These are phyloP conservation scores for Rhipidura dahli DNA, from an alignment of 2,113 vertebrate species.

Conservation along the genomic window DNA sequence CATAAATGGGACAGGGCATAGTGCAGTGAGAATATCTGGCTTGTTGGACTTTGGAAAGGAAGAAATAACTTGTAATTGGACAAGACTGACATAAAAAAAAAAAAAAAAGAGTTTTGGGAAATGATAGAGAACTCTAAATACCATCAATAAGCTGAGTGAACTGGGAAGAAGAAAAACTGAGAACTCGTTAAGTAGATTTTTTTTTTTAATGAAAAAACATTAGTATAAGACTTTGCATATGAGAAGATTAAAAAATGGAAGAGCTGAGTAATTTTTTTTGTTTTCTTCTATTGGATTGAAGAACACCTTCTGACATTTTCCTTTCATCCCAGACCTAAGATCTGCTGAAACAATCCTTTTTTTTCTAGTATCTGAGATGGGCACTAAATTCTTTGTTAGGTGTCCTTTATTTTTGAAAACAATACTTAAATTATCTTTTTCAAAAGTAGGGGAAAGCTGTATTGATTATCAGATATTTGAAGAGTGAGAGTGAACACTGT, in stretches of 20 bases:
- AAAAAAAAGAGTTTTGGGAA: too few species aligned
- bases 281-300: neutral
- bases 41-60: neutral
- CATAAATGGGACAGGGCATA: neutral
- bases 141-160: neutral
- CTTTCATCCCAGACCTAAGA: neutral
- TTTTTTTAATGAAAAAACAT: neutral
- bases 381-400: accelerated
- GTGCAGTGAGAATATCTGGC: neutral
- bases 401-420: neutral
- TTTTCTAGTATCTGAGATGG: neutral
- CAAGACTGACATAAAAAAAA: neutral
- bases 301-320: neutral
- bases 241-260: neutral
- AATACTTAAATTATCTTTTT: neutral
- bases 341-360: neutral
- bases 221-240: neutral
- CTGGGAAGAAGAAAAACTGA: neutral
- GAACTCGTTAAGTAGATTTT: neutral
- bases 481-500: neutral
- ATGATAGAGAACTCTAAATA: neutral
- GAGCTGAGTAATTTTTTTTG: neutral
- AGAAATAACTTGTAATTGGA: neutral
- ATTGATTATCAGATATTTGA: neutral
- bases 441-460: neutral